Conservation (phyloP, 2,113 vertebrate genomes). For the rat (Rattus norvegicus) region GRCr8 NC_086020.1:156339501-156340000, state of each 20-base stretch:
- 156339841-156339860: background rate
- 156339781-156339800: conserved; percentile 8
- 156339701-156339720: background rate
- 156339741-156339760: conserved; percentile 9
- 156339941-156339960: conserved; percentile 36
- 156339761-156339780: background rate
- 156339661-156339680: background rate
- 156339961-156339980: background rate
- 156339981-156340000: background rate
- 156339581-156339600: background rate
- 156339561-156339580: background rate
- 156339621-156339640: background rate
- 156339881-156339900: conserved; percentile 25
- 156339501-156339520: background rate
- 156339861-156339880: background rate
- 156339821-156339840: background rate
- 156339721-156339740: background rate
- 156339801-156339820: background rate
- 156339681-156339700: background rate
- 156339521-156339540: background rate
- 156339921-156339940: background rate
- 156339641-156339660: background rate
- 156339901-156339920: background rate
- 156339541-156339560: background rate
- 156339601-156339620: background rate